Evolutionary conservation across 2,888 invertebrate genomes (phyloP).

Genomic region (Lepidonotus clava): DNA sequence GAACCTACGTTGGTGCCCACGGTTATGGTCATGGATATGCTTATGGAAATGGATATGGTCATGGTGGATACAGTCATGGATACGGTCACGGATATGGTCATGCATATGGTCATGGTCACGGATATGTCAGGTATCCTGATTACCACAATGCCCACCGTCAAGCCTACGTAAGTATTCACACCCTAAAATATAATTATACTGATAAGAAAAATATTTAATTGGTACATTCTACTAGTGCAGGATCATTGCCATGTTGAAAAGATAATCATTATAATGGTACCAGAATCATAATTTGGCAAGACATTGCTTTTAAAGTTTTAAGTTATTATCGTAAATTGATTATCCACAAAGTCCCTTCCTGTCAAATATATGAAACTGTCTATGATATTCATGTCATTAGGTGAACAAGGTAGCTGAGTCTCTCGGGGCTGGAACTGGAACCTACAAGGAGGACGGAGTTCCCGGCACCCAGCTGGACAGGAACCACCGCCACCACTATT

Average conservation of each 20-base stretch:
- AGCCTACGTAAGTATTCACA: not conserved
- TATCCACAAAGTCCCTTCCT: too few species aligned
- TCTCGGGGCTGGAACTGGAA: slow-evolving; percentile 46
- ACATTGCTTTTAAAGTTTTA: too few species aligned
- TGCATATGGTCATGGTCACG: not conserved
- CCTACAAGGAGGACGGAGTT: slow-evolving; percentile 27
- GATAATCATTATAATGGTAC: too few species aligned
- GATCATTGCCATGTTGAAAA: too few species aligned
- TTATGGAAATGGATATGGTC: not conserved
- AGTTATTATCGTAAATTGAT: too few species aligned
- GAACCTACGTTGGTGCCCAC: slow-evolving; percentile 16
- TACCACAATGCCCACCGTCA: not conserved
- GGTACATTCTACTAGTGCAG: too few species aligned
- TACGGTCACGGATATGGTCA: not conserved
- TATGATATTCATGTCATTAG: too few species aligned
- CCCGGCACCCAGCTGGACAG: slow-evolving; percentile 38
- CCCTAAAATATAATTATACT: too few species aligned
- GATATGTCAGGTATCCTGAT: not conserved
- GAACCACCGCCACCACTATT: too few species aligned
- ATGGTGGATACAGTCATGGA: not conserved
- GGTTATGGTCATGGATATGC: not conserved
- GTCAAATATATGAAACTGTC: too few species aligned
- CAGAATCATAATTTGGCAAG: too few species aligned
- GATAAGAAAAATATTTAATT: too few species aligned
- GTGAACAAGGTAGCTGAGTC: slow-evolving; percentile 50